phyloP scores from a whole-genome alignment of 1,140 invertebrate genomes.

The Homarus americanus region DNA sequence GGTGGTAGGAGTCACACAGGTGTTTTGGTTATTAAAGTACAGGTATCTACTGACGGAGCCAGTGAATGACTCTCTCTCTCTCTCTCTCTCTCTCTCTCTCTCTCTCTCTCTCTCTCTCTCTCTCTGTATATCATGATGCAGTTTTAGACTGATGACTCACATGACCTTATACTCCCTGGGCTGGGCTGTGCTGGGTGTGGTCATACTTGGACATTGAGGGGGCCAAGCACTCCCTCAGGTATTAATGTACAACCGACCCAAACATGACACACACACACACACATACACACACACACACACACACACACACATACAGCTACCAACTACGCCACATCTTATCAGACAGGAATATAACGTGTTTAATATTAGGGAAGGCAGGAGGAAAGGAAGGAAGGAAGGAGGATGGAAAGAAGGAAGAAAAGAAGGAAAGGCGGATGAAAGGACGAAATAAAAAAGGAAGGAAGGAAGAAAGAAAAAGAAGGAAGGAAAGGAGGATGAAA shows the following conservation, averaged over 20 bases:
- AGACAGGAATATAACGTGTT: too few relatives aligned
- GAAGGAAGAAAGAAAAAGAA: background rate
- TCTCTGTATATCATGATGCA: background rate
- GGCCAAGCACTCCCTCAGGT: too few relatives aligned
- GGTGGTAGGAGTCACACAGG: too few relatives aligned
- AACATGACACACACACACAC: too few relatives aligned
- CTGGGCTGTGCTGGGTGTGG: too few relatives aligned
- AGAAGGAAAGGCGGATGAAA: background rate
- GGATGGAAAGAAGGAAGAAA: background rate
- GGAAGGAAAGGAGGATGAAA: background rate
- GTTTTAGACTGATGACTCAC: too few relatives aligned
- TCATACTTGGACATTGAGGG: too few relatives aligned
- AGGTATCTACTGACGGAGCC: too few relatives aligned
- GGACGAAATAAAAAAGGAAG: background rate
- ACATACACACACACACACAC: conserved; percentile 15
- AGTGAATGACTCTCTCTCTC: conserved; percentile 14
- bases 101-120: conserved; percentile 9
- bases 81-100: conserved; percentile 32
- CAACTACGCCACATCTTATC: too few relatives aligned
- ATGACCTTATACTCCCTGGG: too few relatives aligned
- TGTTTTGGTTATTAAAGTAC: too few relatives aligned
- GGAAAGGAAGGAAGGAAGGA: background rate
- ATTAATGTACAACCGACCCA: too few relatives aligned
- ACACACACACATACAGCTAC: background rate
- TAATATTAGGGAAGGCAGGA: background rate